Conservation (phyloP, 2,888 invertebrate genomes). For the Polyommatus iphigenia region DNA sequence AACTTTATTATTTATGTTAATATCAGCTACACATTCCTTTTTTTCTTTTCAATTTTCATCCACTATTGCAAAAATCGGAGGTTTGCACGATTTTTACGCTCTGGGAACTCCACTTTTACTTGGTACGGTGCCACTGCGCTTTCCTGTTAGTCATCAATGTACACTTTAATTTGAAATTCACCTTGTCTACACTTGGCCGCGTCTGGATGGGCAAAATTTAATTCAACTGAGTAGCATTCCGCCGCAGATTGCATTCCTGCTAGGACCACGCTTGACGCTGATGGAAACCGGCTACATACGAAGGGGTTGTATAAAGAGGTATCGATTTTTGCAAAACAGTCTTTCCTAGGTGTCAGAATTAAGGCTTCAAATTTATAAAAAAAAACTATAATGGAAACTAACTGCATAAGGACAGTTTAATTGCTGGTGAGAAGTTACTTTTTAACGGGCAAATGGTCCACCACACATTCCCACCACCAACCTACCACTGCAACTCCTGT, state of each 20-base stretch:
- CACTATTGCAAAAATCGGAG: no score
- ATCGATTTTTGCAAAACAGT: constrained; percentile 8
- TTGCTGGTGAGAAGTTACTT: no score
- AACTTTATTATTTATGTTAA: no score
- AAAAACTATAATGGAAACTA: no score
- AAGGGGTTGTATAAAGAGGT: constrained; percentile 30
- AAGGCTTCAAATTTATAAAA: not conserved
- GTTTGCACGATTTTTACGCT: no score
- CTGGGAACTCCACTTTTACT: no score
- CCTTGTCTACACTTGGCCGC: constrained; percentile 45
- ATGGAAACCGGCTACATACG: constrained; percentile 48
- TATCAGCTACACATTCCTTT: no score
- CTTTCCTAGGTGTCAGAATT: not conserved
- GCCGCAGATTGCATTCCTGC: constrained; percentile 74
- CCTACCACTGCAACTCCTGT: no score
- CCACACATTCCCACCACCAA: no score
- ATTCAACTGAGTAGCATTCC: constrained; percentile 68
- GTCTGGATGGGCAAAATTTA: constrained; percentile 63
- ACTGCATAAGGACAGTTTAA: no score
- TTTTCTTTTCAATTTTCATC: no score
- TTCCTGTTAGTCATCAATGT: constrained; percentile 1
- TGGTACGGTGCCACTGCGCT: not conserved
- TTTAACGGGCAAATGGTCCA: no score
- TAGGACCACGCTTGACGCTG: constrained; percentile 49
- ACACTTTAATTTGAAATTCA: constrained; percentile 37